A percentile compares a stretch with the other conserved stretches of the same genome.
Evolutionary conservation across 2,113 vertebrate genomes (phyloP).

Genomic region (Paralichthys olivaceus): DNA sequence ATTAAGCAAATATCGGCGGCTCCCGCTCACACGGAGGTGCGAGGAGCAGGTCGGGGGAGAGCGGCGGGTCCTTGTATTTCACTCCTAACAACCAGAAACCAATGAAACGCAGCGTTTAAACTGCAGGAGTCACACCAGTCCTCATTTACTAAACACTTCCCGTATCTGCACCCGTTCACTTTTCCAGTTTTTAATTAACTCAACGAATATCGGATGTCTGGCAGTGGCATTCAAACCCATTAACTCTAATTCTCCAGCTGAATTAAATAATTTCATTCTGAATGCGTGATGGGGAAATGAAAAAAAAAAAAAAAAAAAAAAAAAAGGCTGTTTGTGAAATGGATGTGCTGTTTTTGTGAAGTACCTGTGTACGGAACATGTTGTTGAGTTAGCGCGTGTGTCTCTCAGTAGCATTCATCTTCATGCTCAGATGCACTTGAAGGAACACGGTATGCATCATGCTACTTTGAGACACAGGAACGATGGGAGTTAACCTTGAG

Average conservation of each 20-base stretch:
- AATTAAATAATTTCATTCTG: background rate
- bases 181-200: constrained; percentile 44
- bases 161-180: background rate
- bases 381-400: constrained; percentile 62
- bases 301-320: too few species aligned
- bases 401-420: constrained; percentile 75
- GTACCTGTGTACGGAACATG: constrained; percentile 31
- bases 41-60: constrained; percentile 18
- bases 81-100: too few species aligned
- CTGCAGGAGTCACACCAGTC: background rate
- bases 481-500: constrained; percentile 70
- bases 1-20: constrained; percentile 44
- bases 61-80: constrained; percentile 1
- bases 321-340: constrained; percentile 25
- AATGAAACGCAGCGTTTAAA: background rate
- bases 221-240: constrained; percentile 53
- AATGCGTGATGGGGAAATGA: constrained; percentile 9
- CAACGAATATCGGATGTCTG: constrained; percentile 30
- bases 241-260: constrained; percentile 21
- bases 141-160: background rate
- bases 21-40: constrained; percentile 11
- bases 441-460: constrained; percentile 41
- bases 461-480: constrained; percentile 53
- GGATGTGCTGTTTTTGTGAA: constrained; percentile 13
- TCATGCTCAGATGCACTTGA: constrained; percentile 67